A percentile compares a stretch with the other conserved stretches of the same genome.
These are phyloP conservation scores for Tenodera sinensis DNA, from an alignment of 2,888 invertebrate species.

Conservation along the genomic window DNA sequence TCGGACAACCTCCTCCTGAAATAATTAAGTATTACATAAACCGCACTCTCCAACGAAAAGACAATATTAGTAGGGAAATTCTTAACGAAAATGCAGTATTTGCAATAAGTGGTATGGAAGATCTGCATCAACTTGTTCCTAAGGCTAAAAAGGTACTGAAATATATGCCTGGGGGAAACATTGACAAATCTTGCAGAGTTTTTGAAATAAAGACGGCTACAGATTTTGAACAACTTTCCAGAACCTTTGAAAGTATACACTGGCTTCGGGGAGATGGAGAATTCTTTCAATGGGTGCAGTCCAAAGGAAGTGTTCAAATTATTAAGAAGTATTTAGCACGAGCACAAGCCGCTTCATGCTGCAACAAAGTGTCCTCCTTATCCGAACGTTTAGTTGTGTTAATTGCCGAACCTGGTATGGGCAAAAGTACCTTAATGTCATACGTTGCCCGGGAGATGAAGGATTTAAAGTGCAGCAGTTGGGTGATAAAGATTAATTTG, in stretches of 20 bases:
- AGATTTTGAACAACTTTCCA: background rate
- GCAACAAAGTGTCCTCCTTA: background rate
- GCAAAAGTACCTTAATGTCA: background rate
- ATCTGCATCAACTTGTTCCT: too few species aligned
- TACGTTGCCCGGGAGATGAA: background rate
- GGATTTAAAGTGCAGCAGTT: background rate
- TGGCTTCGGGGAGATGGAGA: background rate
- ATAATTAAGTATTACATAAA: background rate
- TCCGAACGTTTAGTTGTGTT: background rate
- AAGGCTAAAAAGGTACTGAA: background rate
- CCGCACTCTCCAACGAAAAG: background rate
- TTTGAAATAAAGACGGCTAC: background rate
- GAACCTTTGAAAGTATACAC: background rate
- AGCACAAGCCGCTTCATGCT: background rate
- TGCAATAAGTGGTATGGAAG: background rate
- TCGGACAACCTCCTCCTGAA: background rate
- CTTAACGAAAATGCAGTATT: background rate
- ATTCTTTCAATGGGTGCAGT: background rate
- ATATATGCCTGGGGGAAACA: background rate
- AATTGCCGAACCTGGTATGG: background rate
- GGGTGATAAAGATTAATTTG: background rate
- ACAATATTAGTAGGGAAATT: background rate
- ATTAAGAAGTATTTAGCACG: background rate
- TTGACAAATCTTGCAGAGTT: background rate
- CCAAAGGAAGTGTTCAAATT: background rate